Conservation (phyloP, 2,797 vertebrate genomes). For the Sebastes cheni region DNA sequence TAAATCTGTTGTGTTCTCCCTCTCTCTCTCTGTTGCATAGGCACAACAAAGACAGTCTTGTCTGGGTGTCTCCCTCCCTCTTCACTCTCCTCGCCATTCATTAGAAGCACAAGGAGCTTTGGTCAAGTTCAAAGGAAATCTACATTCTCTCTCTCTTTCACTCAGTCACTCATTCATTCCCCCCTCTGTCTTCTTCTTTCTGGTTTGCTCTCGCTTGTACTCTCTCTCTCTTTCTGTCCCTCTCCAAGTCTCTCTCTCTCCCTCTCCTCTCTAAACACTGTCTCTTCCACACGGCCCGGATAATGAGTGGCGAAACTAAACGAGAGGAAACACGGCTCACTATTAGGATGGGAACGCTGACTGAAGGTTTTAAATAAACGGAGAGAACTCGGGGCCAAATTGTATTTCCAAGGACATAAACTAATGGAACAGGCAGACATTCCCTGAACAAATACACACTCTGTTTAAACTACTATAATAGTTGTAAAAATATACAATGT, state of each 20-base stretch:
- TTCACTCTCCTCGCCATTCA: slow-evolving; percentile 51
- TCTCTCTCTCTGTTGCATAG: slow-evolving; percentile 13
- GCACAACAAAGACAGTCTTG: slow-evolving; percentile 67
- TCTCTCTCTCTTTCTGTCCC: slow-evolving; percentile 38
- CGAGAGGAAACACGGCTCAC: slow-evolving; percentile 81
- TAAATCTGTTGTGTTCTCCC: slow-evolving; percentile 57
- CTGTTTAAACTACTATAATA: slow-evolving; percentile 77
- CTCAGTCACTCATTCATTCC: slow-evolving; percentile 60
- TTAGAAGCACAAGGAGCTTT: slow-evolving; percentile 68
- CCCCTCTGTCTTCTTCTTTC: slow-evolving; percentile 53
- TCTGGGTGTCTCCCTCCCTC: slow-evolving; percentile 54
- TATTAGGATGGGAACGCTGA: slow-evolving; percentile 78
- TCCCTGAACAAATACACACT: slow-evolving; percentile 77
- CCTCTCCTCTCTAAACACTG: slow-evolving; percentile 74
- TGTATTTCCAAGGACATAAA: slow-evolving; percentile 80
- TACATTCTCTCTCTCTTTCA: slow-evolving; percentile 64
- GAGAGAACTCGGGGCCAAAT: slow-evolving; percentile 78
- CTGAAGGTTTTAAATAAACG: slow-evolving; percentile 84
- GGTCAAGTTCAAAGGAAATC: slow-evolving; percentile 74
- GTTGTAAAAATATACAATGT: slow-evolving; percentile 75
- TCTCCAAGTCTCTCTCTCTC: slow-evolving; percentile 51
- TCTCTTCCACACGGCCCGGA: slow-evolving; percentile 78
- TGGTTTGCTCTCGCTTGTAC: slow-evolving; percentile 47
- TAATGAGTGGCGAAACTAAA: slow-evolving; percentile 81
- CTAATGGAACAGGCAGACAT: slow-evolving; percentile 78